Evolutionary conservation across 2,113 vertebrate species (phyloP).

Genomic region (Neopipo cinnamomea): DNA sequence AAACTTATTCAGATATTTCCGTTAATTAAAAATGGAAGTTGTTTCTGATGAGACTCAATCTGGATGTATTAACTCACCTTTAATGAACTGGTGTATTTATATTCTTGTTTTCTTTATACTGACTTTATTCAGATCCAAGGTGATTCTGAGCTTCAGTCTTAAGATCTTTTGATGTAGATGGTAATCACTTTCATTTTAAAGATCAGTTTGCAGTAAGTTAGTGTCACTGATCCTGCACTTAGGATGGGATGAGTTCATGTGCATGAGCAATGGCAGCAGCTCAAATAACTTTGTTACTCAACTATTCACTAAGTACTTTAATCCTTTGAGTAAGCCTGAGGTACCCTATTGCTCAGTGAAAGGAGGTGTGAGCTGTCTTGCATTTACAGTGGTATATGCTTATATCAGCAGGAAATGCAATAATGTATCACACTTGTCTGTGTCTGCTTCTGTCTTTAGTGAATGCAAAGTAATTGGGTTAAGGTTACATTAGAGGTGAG

Average conservation of each 20-base stretch:
- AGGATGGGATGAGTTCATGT: neutral
- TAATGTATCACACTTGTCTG: neutral
- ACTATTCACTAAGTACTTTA: neutral
- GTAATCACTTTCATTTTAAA: neutral
- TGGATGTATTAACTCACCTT: neutral
- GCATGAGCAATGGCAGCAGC: neutral
- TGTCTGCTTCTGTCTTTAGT: neutral
- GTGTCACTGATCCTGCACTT: neutral
- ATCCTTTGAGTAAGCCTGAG: neutral
- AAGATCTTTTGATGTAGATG: neutral
- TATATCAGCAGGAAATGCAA: neutral
- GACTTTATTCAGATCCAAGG: neutral
- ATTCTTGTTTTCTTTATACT: neutral
- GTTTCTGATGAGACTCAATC: neutral
- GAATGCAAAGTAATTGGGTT: neutral
- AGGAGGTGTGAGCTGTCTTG: neutral
- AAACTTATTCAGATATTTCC: neutral
- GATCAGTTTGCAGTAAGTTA: neutral
- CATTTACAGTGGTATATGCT: neutral
- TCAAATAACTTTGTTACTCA: neutral
- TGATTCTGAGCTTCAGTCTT: neutral
- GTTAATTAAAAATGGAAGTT: neutral
- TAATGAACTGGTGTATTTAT: neutral
- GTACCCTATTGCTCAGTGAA: neutral
- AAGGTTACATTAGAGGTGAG: neutral